Evolutionary conservation across 2,888 invertebrate species (phyloP).

Genomic region (Ecdyonurus torrentis): DNA sequence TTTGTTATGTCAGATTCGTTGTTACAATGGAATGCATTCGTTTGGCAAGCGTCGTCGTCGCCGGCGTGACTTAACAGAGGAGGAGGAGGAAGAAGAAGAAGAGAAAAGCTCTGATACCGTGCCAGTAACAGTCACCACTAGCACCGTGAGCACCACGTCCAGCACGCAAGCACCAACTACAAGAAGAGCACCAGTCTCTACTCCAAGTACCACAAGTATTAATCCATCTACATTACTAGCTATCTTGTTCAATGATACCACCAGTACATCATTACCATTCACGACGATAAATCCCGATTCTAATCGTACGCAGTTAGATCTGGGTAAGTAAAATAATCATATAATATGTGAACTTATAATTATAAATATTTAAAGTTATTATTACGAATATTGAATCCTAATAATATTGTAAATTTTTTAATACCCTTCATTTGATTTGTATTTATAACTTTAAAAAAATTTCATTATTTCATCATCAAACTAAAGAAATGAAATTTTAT

Average conservation of each 20-base stretch:
- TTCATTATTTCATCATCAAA: neutral
- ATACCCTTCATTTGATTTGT: too few relatives aligned
- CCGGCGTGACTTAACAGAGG: conserved; percentile 14
- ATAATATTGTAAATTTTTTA: too few relatives aligned
- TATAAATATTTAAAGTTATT: too few relatives aligned
- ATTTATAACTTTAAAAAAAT: too few relatives aligned
- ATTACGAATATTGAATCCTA: too few relatives aligned
- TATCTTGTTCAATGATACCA: too few relatives aligned
- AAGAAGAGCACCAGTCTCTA: neutral
- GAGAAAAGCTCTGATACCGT: conserved; percentile 14
- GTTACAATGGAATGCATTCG: conserved; percentile 22
- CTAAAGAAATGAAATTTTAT: neutral
- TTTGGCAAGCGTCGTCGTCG: conserved; percentile 21
- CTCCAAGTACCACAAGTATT: too few relatives aligned
- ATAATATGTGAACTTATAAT: too few relatives aligned
- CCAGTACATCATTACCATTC: neutral
- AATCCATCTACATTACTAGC: too few relatives aligned
- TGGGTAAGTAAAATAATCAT: too few relatives aligned
- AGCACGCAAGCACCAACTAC: neutral
- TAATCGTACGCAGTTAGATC: too few relatives aligned
- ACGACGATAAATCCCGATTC: too few relatives aligned
- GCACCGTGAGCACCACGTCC: conserved; percentile 6
- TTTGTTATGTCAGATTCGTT: conserved; percentile 20
- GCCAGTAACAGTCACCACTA: conserved; percentile 11
- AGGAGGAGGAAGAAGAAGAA: conserved; percentile 12